Evolutionary conservation across 1,140 invertebrate species (phyloP), one percentile per base, ranked within the genome.

Genomic region (Drosophila parabipectinata): DNA sequence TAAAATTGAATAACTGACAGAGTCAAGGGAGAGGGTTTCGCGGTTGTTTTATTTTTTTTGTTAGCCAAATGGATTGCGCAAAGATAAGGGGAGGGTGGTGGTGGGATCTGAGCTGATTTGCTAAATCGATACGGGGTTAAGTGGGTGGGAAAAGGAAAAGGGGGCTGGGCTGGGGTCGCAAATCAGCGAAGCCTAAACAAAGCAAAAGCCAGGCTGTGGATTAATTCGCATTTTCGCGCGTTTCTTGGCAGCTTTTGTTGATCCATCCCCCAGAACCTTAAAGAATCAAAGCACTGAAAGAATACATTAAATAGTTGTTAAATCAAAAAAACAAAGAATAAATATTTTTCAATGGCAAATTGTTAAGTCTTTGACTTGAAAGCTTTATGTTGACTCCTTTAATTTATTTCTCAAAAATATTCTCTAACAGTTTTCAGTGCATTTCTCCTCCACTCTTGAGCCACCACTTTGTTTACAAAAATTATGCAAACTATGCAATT

Each of bases 401-500:
- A 21, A 0, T 21, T 21, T 21, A 21, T 21, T 21, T 21, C 21
- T 21, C 3, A 3, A 21, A 21, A 21, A 21, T 21, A 21, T 21
- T 44, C 14, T 44, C 14, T 6, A 14, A 30, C 0, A 34, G 2
- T 34, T 37, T 12, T 37, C 34, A 10, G 44, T 47, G 44, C 10
- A 37, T 39, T 26, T 64, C 50, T n/a, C n/a, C 34, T 55, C 15
- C 21, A 8, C 18, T 47, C 37, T 24, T 34, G 45, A 53, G 15
- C 54, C 47, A 50, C 66, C 76, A 76, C 72, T 84, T 84, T 84
- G 81, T 84, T 84, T 84, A 84, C 80, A 84, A 56, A 79, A 84
- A 84, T 84, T 84, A 84, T 84, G 76, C 80, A 84, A 84, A 84
- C 72, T 66, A 79, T 79, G 80, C 80, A 84, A 84, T 84, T 84